Base-by-base conservation (phyloP, 2,797 vertebrate species). In the Echeneis naucrates region DNA sequence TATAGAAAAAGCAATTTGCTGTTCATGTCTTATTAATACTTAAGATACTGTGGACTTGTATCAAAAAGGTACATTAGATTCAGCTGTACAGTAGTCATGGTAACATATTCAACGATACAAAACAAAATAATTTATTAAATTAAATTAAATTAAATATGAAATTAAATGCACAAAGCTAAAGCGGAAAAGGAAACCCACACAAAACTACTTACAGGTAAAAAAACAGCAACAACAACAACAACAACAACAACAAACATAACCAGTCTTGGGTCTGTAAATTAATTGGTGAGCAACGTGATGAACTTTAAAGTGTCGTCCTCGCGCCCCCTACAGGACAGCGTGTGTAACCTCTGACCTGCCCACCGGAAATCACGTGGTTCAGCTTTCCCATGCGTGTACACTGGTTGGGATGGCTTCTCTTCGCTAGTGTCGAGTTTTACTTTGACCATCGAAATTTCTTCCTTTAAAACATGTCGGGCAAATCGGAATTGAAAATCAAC, bases 401-500 rank as follows among this genome's bases (percentile, higher is more conserved):
- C 58, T 57, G 7, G 27, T 56, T 61, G 51, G 21, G 0, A 60
- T 66, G 73, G 7, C 17, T 64, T 66, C 47, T 69, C 1, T 19
- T 27, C 1, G 19, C 10, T 12, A 51, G 9, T 26, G 16, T 52
- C 11, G 32, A 50, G 0, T 33, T 54, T 35, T 13, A 1, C 42
- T 5, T 1, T 0, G 2, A 52, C 2, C 26, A 0, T 7, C 62
- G 58, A 26, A 0, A 0, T 2, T 3, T 2, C 0, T 24, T 24
- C 8, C 1, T 1, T 50, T 0, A 26, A 55, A 82, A 11, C 40
- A 95, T 95, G 95, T 24, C 91, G 5, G 92, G 73, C 5, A 89
- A 84, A 77, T 54, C 87, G 27, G 90, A 88, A 6, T 68, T 98
- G 1, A 95, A 91, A 23, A 95, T 98, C 8, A 98, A 98, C 75